These are phyloP conservation scores for Thysanoteuthis rhombus DNA, from an alignment of 2,888 invertebrate genomes.

Conservation along the genomic window DNA sequence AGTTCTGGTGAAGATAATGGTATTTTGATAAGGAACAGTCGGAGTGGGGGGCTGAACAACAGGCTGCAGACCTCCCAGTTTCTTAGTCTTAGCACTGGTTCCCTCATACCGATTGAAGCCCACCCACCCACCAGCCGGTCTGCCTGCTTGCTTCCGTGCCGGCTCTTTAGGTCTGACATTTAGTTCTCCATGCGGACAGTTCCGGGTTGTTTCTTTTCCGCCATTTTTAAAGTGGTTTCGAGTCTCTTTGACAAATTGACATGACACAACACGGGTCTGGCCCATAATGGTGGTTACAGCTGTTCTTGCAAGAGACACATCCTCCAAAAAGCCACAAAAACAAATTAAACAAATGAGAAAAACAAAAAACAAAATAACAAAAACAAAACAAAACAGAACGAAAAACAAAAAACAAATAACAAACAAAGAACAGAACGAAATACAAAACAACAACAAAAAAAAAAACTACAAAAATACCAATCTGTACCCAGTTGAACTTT, in stretches of 20 bases:
- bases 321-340: not conserved
- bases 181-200: not conserved
- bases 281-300: not conserved
- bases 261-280: not conserved
- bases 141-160: not conserved
- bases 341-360: not conserved
- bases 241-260: not conserved
- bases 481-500: not conserved
- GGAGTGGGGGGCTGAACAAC: not conserved
- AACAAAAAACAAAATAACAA: not conserved
- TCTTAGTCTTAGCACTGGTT: not conserved
- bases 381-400: not conserved
- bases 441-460: too few relatives aligned
- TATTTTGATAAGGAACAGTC: not conserved
- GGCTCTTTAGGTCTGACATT: not conserved
- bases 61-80: not conserved
- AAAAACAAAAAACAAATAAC: not conserved
- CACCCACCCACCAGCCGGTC: not conserved
- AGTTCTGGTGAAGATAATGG: not conserved
- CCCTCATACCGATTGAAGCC: not conserved
- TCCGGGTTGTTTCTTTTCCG: not conserved
- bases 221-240: not conserved
- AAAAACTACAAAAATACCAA: not conserved
- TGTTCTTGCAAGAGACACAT: not conserved
- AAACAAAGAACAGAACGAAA: too few relatives aligned